phyloP scores from a whole-genome alignment of 2,888 invertebrate genomes.

The Nomada hirtipes region DNA sequence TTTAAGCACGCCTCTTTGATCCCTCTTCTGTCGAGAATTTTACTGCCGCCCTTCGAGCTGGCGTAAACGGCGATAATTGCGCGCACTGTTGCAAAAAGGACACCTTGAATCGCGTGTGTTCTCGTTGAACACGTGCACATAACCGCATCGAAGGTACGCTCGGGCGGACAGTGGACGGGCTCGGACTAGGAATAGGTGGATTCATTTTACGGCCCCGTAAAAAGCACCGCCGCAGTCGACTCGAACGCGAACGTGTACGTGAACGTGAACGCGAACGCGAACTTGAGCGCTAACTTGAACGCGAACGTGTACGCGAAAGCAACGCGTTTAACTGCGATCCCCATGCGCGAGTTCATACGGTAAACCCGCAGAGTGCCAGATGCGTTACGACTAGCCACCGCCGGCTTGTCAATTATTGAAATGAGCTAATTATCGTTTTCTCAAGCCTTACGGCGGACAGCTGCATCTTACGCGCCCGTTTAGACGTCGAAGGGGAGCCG shows the following conservation, averaged over 20 bases:
- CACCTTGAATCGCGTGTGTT: slow-evolving; percentile 52
- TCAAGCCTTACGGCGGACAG: slow-evolving; percentile 74
- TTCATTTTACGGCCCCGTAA: slow-evolving; percentile 80
- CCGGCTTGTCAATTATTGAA: slow-evolving; percentile 83
- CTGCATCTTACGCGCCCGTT: slow-evolving; percentile 72
- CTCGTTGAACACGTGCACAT: slow-evolving; percentile 55
- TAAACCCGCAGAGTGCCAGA: slow-evolving; percentile 74
- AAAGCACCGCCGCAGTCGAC: slow-evolving; percentile 64
- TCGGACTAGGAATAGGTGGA: slow-evolving; percentile 71
- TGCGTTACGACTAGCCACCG: slow-evolving; percentile 74
- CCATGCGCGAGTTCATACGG: slow-evolving; percentile 24
- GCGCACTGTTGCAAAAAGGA: slow-evolving; percentile 74
- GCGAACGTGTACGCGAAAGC: no score
- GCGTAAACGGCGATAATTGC: slow-evolving; percentile 80
- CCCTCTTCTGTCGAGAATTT: slow-evolving; percentile 56
- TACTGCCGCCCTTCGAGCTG: slow-evolving; percentile 70
- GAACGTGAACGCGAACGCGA: no score
- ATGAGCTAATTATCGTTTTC: slow-evolving; percentile 84
- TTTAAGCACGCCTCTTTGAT: not conserved
- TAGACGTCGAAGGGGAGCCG: slow-evolving; percentile 30
- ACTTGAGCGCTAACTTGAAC: no score
- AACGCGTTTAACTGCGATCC: slow-evolving; percentile 15
- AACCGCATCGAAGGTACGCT: slow-evolving; percentile 19
- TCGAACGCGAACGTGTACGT: slow-evolving; percentile 3
- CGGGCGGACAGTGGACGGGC: slow-evolving; percentile 47